A percentile compares a stretch with the other conserved stretches of the same genome.
These are phyloP conservation scores for Ophioderma brevispina DNA, from an alignment of 35 echinoderm and acorn worm species.

Conservation along the genomic window DNA sequence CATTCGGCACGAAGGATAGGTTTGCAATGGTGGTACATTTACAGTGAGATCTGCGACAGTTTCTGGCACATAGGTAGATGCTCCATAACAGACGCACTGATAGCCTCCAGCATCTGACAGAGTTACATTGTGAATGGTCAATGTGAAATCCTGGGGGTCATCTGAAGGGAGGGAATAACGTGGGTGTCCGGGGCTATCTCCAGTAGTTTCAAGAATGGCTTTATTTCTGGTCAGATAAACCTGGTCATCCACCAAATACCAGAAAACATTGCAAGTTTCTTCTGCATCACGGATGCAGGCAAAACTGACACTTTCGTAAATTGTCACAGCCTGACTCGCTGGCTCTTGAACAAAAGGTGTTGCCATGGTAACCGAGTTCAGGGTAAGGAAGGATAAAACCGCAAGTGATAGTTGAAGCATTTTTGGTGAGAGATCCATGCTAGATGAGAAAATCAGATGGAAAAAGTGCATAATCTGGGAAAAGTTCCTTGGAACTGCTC, in stretches of 20 bases:
- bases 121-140: constrained; percentile 26
- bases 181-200: background rate
- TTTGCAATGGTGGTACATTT: constrained; percentile 2
- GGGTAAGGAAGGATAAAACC: background rate
- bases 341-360: constrained; percentile 15
- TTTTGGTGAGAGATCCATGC: background rate
- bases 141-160: constrained; percentile 15
- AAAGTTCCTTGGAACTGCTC: no score
- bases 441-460: background rate
- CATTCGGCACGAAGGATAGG: constrained; percentile 45
- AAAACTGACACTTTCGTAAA: constrained; percentile 31
- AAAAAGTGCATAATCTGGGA: no score
- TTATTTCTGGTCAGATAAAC: constrained; percentile 32
- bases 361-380: background rate
- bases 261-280: constrained; percentile 32
- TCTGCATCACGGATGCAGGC: constrained; percentile 17
- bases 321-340: background rate
- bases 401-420: background rate
- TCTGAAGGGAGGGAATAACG: constrained; percentile 35
- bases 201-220: background rate
- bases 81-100: constrained; percentile 47
- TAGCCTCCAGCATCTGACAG: constrained; percentile 39
- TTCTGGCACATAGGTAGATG: background rate
- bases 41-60: constrained; percentile 7
- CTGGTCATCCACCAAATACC: constrained; percentile 57